Evolutionary conservation across 2,888 invertebrate species (phyloP), one percentile per base, ranked within the genome.

Genomic region (Chalcosyrphus nemorum): DNA sequence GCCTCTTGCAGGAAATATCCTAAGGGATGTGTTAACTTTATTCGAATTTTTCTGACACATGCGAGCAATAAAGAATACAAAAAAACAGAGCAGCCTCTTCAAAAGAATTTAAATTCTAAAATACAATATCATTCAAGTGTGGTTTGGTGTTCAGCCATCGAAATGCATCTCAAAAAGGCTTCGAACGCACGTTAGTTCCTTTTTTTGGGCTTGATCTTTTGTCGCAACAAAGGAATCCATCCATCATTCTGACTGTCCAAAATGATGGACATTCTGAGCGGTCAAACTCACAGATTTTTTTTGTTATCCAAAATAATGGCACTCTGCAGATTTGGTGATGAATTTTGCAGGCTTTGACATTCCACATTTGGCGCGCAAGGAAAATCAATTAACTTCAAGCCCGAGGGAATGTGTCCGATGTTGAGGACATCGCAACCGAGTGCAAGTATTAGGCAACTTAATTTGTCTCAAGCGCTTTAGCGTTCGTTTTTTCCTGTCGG

Each of bases 331-430:
- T 59, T 71, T 54, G 77, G 80, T 82, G 81, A 82, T 77, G 71
- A 77, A 82, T 77, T 82, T 66, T 72, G 66, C 71, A 66, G 71
- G 59, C 65, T 77, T 66, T 61, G 66, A 7, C 77, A 77, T 77
- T 82, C 63, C 59, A 17, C 13, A 9, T 13, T 13, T 3, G 70
- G 21, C 45, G 45, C 56, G 21, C 70, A 61, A 45, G n/a, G n/a
- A 59, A 81, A 81, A 81, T 77, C 77, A 76, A 81, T 81, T 81
- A 81, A 57, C 71, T 76, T 63, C 35, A 45, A 65, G 56, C 54
- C n/a, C n/a, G n/a, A n/a, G n/a, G 27, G 11, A 45, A 11, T 29
- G 35, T n/a, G 50, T 50, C 56, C 41, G 27, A 43, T 75, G 2
- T 57, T 74, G 63, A 38, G 9, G 54, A 15, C 4, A 66, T 68